Percentiles rank a stretch among this genome's conserved stretches.
Evolutionary conservation across 2,888 invertebrate species (phyloP).

Genomic region (Trypoxylon attenuatum): DNA sequence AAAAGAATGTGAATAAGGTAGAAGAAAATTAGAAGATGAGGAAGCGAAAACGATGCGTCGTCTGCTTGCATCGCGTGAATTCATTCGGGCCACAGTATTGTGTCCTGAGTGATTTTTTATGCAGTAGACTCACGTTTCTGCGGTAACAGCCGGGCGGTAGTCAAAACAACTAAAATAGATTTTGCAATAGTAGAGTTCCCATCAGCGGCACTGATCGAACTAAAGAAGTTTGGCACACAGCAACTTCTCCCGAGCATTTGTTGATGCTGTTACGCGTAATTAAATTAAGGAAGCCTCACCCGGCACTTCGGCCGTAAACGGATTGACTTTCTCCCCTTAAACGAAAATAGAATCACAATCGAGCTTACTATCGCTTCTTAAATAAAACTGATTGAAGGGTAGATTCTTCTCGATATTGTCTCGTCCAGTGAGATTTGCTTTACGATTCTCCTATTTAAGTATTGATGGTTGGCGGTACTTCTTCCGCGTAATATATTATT

Average conservation of each 20-base stretch:
- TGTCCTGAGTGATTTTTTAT: not conserved
- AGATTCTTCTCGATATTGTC: not conserved
- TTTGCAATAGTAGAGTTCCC: slow-evolving; percentile 8
- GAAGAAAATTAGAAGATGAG: not conserved
- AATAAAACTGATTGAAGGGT: not conserved
- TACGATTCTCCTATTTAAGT: not conserved
- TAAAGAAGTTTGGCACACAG: slow-evolving; percentile 55
- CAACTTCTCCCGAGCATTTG: slow-evolving; percentile 62
- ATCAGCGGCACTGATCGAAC: slow-evolving; percentile 39
- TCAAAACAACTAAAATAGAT: slow-evolving; percentile 17
- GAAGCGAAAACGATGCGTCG: no score
- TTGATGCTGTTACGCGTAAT: slow-evolving; percentile 69
- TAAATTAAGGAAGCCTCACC: slow-evolving; percentile 70
- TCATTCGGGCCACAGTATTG: no score
- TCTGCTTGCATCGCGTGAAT: no score
- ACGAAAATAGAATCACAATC: slow-evolving; percentile 44
- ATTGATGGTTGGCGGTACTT: slow-evolving; percentile 14
- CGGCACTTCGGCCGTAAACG: slow-evolving; percentile 61
- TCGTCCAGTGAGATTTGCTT: not conserved
- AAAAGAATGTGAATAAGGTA: not conserved
- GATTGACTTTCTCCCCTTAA: slow-evolving; percentile 62
- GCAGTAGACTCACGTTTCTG: slow-evolving; percentile 40
- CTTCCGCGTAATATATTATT: slow-evolving; percentile 4
- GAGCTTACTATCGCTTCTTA: slow-evolving; percentile 6
- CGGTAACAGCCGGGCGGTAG: slow-evolving; percentile 4